Conservation (phyloP, 1,140 invertebrate species). For the Cherax destructor region DNA sequence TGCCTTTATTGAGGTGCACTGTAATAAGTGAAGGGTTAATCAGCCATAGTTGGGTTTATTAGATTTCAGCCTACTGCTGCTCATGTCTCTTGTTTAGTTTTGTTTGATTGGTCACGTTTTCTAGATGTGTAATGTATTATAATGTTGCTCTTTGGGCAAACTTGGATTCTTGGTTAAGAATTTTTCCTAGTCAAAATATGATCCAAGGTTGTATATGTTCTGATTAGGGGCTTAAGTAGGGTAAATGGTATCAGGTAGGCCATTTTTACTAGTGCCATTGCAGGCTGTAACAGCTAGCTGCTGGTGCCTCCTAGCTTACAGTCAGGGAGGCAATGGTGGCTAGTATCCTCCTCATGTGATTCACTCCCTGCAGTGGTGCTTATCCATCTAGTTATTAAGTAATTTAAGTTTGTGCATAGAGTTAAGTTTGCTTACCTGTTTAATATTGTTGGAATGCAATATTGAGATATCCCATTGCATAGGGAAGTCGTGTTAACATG, state of each 20-base stretch:
- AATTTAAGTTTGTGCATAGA: conserved; percentile 39
- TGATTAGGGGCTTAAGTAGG: conserved; percentile 26
- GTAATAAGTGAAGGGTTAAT: background rate
- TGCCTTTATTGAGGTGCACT: background rate
- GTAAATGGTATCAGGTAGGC: conserved; percentile 36
- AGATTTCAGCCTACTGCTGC: background rate
- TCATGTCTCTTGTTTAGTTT: background rate
- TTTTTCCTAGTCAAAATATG: conserved; percentile 59
- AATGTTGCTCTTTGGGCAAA: conserved; percentile 16
- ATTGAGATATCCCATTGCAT: conserved; percentile 15
- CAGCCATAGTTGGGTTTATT: background rate
- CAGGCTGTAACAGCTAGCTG: conserved; percentile 54
- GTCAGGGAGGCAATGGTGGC: conserved; percentile 49
- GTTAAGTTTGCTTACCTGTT: conserved; percentile 43
- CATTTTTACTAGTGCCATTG: conserved; percentile 57
- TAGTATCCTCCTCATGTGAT: conserved; percentile 61
- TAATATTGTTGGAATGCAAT: conserved; percentile 26
- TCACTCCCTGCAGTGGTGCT: conserved; percentile 64
- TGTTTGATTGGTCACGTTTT: conserved; percentile 17
- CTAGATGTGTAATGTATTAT: conserved; percentile 17
- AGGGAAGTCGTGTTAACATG: background rate
- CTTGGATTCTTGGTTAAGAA: conserved; percentile 61
- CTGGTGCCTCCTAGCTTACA: conserved; percentile 49
- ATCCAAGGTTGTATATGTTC: conserved; percentile 48
- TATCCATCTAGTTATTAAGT: conserved; percentile 50